These are phyloP conservation scores for Nannobrachium achirus DNA, from an alignment of 2,113 vertebrate genomes.

Conservation along the genomic window DNA sequence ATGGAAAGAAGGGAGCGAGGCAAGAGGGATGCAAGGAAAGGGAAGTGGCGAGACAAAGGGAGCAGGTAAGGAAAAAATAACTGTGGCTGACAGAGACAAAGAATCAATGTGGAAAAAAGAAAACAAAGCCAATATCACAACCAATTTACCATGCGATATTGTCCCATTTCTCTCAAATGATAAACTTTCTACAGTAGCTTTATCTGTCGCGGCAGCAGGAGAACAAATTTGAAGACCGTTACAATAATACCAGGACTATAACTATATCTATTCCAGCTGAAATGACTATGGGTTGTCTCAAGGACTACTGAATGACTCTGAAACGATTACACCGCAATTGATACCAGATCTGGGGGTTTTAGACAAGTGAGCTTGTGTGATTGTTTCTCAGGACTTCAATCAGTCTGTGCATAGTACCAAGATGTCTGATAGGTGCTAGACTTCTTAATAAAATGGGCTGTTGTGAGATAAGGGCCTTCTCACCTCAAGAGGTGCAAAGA, in stretches of 20 bases:
- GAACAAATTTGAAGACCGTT: neutral
- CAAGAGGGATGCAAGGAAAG: neutral
- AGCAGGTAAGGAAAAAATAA: neutral
- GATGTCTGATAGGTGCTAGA: too few species aligned
- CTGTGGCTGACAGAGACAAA: too few species aligned
- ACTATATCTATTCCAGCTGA: neutral
- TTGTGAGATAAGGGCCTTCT: too few species aligned
- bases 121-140: neutral
- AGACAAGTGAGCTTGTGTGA: neutral
- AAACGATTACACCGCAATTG: conserved; percentile 6
- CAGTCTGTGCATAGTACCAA: too few species aligned
- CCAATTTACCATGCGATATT: neutral
- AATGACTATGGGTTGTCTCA: neutral
- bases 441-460: too few species aligned
- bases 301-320: neutral
- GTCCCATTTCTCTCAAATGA: neutral
- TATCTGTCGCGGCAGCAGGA: neutral
- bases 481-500: too few species aligned
- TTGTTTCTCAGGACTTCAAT: too few species aligned
- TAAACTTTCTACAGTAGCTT: neutral
- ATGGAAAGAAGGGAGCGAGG: neutral
- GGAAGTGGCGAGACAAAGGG: too few species aligned
- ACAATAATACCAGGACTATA: neutral
- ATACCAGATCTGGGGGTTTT: neutral
- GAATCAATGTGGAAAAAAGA: neutral